These are phyloP conservation scores for Drosophila truncata DNA, from an alignment of 1,140 invertebrate genomes.

Conservation along the genomic window DNA sequence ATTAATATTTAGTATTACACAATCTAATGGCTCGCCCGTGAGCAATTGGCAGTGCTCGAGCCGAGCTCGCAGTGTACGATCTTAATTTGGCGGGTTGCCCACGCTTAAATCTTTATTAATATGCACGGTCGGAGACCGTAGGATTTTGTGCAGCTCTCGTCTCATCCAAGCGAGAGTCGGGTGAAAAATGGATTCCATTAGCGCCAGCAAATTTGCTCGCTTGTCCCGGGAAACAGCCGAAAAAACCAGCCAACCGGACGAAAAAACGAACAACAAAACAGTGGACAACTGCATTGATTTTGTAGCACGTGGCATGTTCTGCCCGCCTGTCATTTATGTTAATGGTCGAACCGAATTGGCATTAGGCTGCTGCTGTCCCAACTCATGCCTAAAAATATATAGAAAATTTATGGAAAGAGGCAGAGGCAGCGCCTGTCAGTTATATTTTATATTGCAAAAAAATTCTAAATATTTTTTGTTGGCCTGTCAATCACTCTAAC, in stretches of 20 bases:
- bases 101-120: slow-evolving; percentile 80
- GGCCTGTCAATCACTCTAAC: not conserved
- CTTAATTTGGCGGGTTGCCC: slow-evolving; percentile 65
- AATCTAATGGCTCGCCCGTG: slow-evolving; percentile 76
- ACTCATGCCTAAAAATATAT: not conserved
- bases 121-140: slow-evolving; percentile 56
- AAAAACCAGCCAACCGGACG: not conserved
- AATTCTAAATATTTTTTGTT: not conserved
- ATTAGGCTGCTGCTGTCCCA: slow-evolving; percentile 40
- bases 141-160: slow-evolving; percentile 50
- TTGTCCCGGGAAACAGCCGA: slow-evolving; percentile 28
- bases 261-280: slow-evolving; percentile 1
- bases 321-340: slow-evolving; percentile 76
- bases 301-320: slow-evolving; percentile 52
- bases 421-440: not conserved
- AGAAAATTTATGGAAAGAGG: not conserved
- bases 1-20: slow-evolving; percentile 78
- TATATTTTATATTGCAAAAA: not conserved
- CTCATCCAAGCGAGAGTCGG: slow-evolving; percentile 32
- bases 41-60: slow-evolving; percentile 60
- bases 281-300: slow-evolving; percentile 73
- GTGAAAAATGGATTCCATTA: slow-evolving; percentile 75
- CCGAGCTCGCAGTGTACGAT: slow-evolving; percentile 43
- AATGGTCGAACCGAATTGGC: slow-evolving; percentile 58
- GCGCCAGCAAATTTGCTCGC: slow-evolving; percentile 67